These are phyloP conservation scores for Tetramorium alpestre DNA, from an alignment of 1,140 invertebrate genomes.

Conservation along the genomic window DNA sequence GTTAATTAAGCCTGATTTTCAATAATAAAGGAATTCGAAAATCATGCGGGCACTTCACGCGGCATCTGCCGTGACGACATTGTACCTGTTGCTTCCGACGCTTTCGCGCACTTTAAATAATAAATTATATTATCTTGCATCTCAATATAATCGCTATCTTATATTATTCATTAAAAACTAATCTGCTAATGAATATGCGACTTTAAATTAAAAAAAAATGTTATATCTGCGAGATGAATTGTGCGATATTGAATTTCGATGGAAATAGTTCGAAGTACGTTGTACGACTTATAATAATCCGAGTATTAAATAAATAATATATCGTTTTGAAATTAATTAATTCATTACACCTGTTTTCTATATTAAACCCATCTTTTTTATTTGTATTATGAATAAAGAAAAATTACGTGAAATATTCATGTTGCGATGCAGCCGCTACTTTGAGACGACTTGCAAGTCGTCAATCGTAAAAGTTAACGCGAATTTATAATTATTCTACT, in stretches of 20 bases:
- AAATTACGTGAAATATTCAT: not conserved
- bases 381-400: not conserved
- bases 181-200: not conserved
- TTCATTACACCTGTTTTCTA: not conserved
- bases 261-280: not conserved
- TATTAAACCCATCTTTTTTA: not conserved
- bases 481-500: not conserved
- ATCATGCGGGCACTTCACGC: not conserved
- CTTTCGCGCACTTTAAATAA: not conserved
- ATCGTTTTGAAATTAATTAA: not conserved
- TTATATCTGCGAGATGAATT: not conserved
- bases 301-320: not conserved
- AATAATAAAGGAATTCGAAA: not conserved
- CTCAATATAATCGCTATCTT: not conserved
- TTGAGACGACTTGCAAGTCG: not conserved
- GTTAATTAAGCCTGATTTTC: not conserved
- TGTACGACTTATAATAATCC: not conserved
- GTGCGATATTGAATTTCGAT: not conserved
- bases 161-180: not conserved
- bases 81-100: conserved; percentile 14
- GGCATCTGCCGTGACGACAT: not conserved
- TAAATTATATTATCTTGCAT: not conserved
- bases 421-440: not conserved
- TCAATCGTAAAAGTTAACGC: not conserved
- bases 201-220: not conserved